Evolutionary conservation across 2,113 vertebrate species (phyloP).

Genomic region (Nothocercus nigrocapillus): DNA sequence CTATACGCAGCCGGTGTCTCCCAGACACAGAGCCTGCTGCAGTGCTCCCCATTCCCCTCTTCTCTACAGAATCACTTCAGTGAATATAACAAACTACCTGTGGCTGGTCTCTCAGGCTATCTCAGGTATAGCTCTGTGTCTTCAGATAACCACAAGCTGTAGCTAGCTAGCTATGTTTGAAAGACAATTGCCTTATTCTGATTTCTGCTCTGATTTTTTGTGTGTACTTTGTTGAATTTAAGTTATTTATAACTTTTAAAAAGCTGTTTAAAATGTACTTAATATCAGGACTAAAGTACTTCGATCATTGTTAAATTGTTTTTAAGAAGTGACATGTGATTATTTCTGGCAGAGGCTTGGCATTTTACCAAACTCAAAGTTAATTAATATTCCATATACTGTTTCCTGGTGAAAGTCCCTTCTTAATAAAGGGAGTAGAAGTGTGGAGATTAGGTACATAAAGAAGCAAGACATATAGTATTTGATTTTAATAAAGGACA

Average conservation of each 20-base stretch:
- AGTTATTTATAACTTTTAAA: slow-evolving; percentile 40
- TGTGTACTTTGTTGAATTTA: not conserved
- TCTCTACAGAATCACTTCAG: not conserved
- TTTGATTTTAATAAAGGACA: not conserved
- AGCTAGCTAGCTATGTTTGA: not conserved
- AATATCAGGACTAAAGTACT: slow-evolving; percentile 42
- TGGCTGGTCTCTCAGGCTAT: not conserved
- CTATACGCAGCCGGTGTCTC: accelerated
- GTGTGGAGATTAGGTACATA: not conserved
- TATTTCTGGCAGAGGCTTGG: slow-evolving; percentile 36
- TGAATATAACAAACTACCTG: not conserved
- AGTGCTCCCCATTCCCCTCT: not conserved
- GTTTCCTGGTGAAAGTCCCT: not conserved
- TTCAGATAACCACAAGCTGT: not conserved
- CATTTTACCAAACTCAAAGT: not conserved
- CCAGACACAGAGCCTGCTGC: not conserved
- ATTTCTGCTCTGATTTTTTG: slow-evolving; percentile 13
- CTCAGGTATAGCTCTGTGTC: not conserved
- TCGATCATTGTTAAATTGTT: slow-evolving; percentile 26
- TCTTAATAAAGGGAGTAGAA: not conserved
- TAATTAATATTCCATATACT: slow-evolving; percentile 18
- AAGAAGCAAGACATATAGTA: not conserved
- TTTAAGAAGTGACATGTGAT: slow-evolving; percentile 6
- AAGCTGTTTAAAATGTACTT: slow-evolving; percentile 35
- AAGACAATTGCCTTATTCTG: slow-evolving; percentile 17